These are phyloP conservation scores for Brienomyrus longianalis DNA, from an alignment of 2,113 vertebrate species.

Conservation along the genomic window DNA sequence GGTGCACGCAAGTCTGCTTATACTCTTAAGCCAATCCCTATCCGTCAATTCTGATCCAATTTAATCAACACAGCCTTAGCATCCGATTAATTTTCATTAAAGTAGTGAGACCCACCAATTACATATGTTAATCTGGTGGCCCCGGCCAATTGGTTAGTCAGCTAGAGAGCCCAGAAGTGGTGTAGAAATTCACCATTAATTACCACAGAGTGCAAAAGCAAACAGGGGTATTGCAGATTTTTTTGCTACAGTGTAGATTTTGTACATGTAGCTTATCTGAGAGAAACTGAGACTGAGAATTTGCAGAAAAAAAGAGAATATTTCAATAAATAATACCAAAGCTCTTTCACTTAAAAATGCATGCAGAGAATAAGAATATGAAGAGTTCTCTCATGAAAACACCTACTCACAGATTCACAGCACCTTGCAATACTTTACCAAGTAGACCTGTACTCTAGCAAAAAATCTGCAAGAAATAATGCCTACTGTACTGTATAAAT, in stretches of 20 bases:
- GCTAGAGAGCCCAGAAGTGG: too few species aligned
- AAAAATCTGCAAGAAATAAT: neutral
- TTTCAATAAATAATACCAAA: neutral
- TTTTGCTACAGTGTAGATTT: neutral
- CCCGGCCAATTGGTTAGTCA: neutral
- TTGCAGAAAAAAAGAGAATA: neutral
- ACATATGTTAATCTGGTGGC: neutral
- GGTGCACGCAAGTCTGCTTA: neutral
- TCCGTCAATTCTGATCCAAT: neutral
- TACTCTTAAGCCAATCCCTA: neutral
- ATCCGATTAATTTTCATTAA: neutral
- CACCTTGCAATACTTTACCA: neutral
- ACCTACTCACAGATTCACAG: neutral
- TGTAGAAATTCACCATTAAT: neutral
- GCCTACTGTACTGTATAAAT: neutral
- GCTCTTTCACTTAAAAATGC: neutral
- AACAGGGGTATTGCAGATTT: neutral
- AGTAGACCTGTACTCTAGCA: neutral
- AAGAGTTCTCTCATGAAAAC: neutral
- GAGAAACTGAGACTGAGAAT: neutral
- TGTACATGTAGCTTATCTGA: neutral
- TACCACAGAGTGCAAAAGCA: neutral
- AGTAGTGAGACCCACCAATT: neutral
- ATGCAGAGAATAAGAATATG: neutral
- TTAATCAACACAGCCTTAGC: neutral